These are phyloP conservation scores for Xenopus petersii DNA, from an alignment of 2,797 vertebrate genomes.

Conservation along the genomic window DNA sequence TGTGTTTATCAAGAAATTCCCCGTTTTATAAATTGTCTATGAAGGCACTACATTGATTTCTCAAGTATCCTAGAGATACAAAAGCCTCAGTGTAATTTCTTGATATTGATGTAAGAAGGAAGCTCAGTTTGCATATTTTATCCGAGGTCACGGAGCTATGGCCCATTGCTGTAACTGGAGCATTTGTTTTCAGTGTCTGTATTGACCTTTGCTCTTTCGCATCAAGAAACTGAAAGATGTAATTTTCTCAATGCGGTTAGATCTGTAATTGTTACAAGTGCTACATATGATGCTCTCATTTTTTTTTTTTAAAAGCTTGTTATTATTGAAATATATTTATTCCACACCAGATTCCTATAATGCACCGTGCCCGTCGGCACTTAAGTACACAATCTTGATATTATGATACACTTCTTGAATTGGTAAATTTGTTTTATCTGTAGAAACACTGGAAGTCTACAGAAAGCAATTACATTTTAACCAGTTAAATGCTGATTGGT, in stretches of 20 bases:
- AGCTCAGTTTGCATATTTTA: conserved; percentile 42
- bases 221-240: conserved; percentile 38
- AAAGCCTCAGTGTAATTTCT: conserved; percentile 38
- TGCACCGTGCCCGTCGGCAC: conserved; percentile 5
- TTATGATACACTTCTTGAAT: too few species aligned
- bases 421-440: too few species aligned
- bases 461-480: too few species aligned
- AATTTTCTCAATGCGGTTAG: conserved; percentile 22
- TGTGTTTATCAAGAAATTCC: conserved; percentile 41
- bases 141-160: conserved; percentile 34
- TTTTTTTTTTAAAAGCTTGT: conserved; percentile 26
- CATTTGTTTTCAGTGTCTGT: conserved; percentile 36
- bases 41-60: conserved; percentile 36
- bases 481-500: too few species aligned
- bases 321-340: conserved; percentile 27
- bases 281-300: conserved; percentile 9
- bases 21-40: conserved; percentile 27
- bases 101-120: conserved; percentile 38
- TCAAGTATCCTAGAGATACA: conserved; percentile 36
- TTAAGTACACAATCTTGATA: conserved; percentile 6
- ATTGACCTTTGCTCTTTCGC: conserved; percentile 25
- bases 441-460: too few species aligned
- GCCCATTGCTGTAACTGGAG: conserved; percentile 30
- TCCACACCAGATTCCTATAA: conserved; percentile 5
- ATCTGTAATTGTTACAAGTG: conserved; percentile 10